phyloP scores from a whole-genome alignment of 2,888 invertebrate species.

The Synanthedon vespiformis region DNA sequence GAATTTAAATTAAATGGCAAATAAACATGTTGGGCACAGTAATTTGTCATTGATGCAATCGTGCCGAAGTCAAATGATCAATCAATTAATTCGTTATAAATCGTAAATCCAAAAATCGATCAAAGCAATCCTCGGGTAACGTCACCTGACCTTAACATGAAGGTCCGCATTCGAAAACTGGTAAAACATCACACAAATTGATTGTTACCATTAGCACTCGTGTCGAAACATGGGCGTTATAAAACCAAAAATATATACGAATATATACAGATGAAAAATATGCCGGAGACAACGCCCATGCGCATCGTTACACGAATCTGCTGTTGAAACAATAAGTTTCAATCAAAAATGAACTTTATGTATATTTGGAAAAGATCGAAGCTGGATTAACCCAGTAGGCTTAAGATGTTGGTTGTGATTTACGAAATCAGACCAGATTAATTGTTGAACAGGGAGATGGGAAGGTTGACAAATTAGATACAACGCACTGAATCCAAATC shows the following conservation, averaged over 20 bases:
- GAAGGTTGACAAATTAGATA: constrained; percentile 61
- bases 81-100: too few relatives aligned
- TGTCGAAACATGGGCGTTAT: constrained; percentile 55
- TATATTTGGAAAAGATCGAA: background rate
- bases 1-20: too few relatives aligned
- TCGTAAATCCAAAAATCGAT: too few relatives aligned
- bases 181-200: constrained; percentile 40
- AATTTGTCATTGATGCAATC: too few relatives aligned
- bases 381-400: background rate
- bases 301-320: constrained; percentile 10
- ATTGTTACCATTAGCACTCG: constrained; percentile 55
- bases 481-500: constrained; percentile 49
- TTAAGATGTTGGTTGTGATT: constrained; percentile 11
- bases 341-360: constrained; percentile 6
- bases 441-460: constrained; percentile 39
- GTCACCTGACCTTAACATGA: background rate
- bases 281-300: constrained; percentile 42
- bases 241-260: constrained; percentile 43
- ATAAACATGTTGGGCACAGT: too few relatives aligned
- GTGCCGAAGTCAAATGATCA: too few relatives aligned
- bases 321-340: constrained; percentile 7
- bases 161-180: constrained; percentile 19
- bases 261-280: constrained; percentile 45
- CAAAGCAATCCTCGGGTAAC: too few relatives aligned
- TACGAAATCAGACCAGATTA: constrained; percentile 57